Evolutionary conservation across 2,113 vertebrate genomes (phyloP), one percentile per base, ranked within the genome.

Genomic region (Oryzias javanicus): DNA sequence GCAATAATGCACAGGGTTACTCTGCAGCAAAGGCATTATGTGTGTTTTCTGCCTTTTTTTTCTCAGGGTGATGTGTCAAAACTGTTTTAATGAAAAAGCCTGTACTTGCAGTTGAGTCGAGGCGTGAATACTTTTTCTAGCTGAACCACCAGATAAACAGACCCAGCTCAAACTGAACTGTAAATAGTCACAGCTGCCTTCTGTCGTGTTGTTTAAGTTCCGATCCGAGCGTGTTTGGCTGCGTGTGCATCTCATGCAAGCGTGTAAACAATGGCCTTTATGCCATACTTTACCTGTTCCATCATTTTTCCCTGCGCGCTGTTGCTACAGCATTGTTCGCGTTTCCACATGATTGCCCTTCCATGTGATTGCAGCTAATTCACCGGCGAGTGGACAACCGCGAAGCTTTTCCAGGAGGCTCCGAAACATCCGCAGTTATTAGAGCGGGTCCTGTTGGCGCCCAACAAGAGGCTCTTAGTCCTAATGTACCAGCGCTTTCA

Each of bases 101-200:
- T 22, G 7, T 16, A 45, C 56, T 76, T 67, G 56, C 42, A 68
- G 69, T 54, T 52, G 15, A 71, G 72, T 60, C 75, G 64, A 73
- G 52, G 49, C 53, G 58, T 67, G 44, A 8, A 15, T 46, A 44
- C 74, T 17, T 42, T 40, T 24, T 49, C 45, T 42, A 45, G 42
- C 41, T 20, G 19, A 3, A 46, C n/a, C 44, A 54, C 51, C 70
- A 75, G 63, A 61, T 56, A 76, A 73, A 82, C 62, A 59, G 5
- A 49, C 41, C 41, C 53, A 25, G 55, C 44, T 76, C 5, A 60
- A 42, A 61, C 67, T 58, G 64, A 75, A 79, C 22, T 61, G 64
- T 57, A 70, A 84, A 84, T 55, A 80, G 64, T 56, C 74, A 54
- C 67, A 64, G 71, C 69, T 60, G 71, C 65, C 76, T 42, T n/a